A percentile compares a stretch with the other conserved stretches of the same genome.
These are phyloP conservation scores for Pseudococcus viburni DNA, from an alignment of 2,888 invertebrate genomes.

Conservation along the genomic window DNA sequence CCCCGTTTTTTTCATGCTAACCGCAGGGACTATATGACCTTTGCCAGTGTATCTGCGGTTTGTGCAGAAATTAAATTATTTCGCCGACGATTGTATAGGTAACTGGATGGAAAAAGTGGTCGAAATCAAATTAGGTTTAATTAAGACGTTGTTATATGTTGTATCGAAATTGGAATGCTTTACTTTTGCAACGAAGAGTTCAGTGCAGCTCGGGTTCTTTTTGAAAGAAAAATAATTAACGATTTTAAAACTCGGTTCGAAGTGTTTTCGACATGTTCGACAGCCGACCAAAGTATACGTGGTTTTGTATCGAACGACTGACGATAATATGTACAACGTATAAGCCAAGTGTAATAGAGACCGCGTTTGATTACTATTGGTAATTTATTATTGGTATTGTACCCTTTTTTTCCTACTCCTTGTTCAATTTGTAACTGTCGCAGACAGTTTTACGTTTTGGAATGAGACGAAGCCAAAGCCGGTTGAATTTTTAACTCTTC, in stretches of 20 bases:
- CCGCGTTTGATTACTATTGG: neutral
- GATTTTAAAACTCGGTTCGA: neutral
- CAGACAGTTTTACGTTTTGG: neutral
- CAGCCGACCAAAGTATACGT: neutral
- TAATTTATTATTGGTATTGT: conserved; percentile 26
- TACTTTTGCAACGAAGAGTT: too few relatives aligned
- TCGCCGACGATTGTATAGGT: neutral
- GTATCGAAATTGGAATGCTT: neutral
- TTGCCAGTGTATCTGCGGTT: too few relatives aligned
- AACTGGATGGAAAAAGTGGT: neutral
- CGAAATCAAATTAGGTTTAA: neutral
- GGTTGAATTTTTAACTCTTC: neutral
- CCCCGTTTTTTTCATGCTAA: too few relatives aligned
- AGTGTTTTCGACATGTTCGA: conserved; percentile 44
- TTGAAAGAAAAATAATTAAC: conserved; percentile 40
- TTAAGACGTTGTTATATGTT: neutral
- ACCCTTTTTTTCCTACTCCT: neutral
- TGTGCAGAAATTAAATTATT: neutral
- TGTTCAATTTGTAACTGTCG: conserved; percentile 25
- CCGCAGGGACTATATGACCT: too few relatives aligned
- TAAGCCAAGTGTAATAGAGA: neutral
- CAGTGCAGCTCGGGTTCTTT: neutral
- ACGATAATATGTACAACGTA: neutral
- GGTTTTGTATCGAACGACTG: neutral
- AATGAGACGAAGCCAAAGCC: neutral